These are phyloP conservation scores for Julus scandinavius DNA, from an alignment of 2,888 invertebrate species.

Conservation along the genomic window DNA sequence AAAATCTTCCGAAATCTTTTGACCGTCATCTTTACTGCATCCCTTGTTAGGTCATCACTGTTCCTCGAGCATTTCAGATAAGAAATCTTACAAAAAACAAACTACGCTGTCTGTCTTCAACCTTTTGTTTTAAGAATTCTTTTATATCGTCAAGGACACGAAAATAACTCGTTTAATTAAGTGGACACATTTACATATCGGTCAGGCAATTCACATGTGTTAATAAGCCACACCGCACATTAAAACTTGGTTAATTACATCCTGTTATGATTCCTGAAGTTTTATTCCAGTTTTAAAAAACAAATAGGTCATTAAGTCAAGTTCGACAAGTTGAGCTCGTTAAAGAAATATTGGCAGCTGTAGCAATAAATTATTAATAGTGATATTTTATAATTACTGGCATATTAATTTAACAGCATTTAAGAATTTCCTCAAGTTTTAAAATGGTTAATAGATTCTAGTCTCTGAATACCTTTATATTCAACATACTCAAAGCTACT, in stretches of 20 bases:
- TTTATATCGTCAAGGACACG: neutral
- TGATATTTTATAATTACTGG: neutral
- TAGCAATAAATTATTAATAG: neutral
- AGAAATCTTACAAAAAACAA: neutral
- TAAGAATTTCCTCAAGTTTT: too few species aligned
- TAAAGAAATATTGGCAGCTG: neutral
- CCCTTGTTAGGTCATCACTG: neutral
- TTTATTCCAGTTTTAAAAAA: neutral
- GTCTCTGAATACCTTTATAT: too few species aligned
- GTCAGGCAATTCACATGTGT: neutral
- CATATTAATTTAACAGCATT: too few species aligned
- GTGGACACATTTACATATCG: neutral
- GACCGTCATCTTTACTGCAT: constrained; percentile 23
- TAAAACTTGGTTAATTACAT: neutral
- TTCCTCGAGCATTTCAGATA: neutral
- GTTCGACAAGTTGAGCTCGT: neutral
- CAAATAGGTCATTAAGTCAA: neutral
- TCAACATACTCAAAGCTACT: too few species aligned
- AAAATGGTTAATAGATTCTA: too few species aligned
- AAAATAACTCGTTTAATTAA: neutral
- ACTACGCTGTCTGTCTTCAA: neutral
- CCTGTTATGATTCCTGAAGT: neutral
- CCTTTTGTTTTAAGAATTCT: neutral
- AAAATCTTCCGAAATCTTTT: neutral
- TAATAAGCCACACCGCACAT: neutral